Percentiles rank a stretch among this genome's conserved stretches.
Evolutionary conservation across 2,113 vertebrate species (phyloP).

Genomic region (Sprattus sprattus): DNA sequence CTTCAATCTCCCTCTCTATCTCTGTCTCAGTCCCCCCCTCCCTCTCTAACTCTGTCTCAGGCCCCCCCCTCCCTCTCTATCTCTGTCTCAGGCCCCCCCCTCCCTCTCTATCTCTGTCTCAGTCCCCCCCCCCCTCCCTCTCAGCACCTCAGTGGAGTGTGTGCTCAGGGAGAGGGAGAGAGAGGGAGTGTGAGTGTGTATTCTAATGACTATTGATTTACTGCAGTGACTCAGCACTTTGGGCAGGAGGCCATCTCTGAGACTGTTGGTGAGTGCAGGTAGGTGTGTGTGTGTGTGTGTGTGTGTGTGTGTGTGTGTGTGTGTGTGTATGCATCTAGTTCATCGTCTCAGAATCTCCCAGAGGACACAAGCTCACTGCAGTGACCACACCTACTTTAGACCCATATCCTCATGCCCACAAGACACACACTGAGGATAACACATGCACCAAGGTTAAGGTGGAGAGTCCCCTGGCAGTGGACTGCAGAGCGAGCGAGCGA

Average conservation of each 20-base stretch:
- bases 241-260: conserved; percentile 34
- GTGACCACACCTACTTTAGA: not conserved
- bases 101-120: not conserved
- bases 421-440: not conserved
- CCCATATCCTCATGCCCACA: not conserved
- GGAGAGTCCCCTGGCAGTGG: too few relatives aligned
- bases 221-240: conserved; percentile 67
- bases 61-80: not conserved
- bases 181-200: conserved; percentile 18
- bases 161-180: not conserved
- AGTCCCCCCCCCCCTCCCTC: not conserved
- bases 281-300: not conserved
- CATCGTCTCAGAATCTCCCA: not conserved
- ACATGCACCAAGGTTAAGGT: not conserved
- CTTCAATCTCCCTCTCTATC: not conserved
- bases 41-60: too few relatives aligned
- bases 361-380: conserved; percentile 9
- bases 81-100: not conserved
- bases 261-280: not conserved
- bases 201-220: conserved; percentile 57
- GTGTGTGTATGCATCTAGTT: conserved; percentile 7
- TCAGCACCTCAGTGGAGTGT: not conserved
- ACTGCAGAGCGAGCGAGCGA: too few relatives aligned
- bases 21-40: not conserved
- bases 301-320: conserved; percentile 5